Base-by-base conservation (phyloP, 35 echinoderm and acorn worm genomes). In the Chiridota heheva region DNA sequence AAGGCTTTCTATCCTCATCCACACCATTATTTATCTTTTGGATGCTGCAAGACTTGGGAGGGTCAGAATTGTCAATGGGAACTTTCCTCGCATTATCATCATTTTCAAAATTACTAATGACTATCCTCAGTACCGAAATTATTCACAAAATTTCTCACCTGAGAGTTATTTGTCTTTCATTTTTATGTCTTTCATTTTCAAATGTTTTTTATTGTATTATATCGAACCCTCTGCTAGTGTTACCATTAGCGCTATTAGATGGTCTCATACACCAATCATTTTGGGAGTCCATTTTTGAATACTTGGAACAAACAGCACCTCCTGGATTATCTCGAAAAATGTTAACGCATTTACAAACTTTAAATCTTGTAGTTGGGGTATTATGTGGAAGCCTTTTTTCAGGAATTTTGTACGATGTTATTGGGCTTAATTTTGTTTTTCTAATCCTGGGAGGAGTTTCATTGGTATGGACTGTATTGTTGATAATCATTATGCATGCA, bases 141-240 rank as follows among this genome's bases (percentile, higher is more conserved):
- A 78, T 56, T 4, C 60, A 75, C 36, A 86, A 87, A 29, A n/a
- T 92, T 0, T 58, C 73, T 4, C 77, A 92, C 18, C 39, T 75
- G 6, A 78, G 90, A 39, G 24, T 73, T 22, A 18, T 92, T 15
- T 58, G 39, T 1, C 31, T 92, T 44, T 74, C 83, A n/a, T 31
- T 72, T 42, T 38, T 70, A 5, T 73, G 36, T 42, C 66, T 82
- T 20, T 43, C 70, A 32, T 20, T 72, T 2, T 84, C 67, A 25
- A 58, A 67, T 55, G 47, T 92, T 7, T 82, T 82, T 44, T 92
- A 78, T 31, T 74, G 76, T 1, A 72, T 86, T 34, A 44, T 92
- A 13, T 86, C 76, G 83, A 81, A 65, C n/a, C 90, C 90, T 20
- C 87, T 82, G 90, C 83, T 84, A n/a, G 83, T 80, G 42, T 65